These are phyloP conservation scores for Orcinus orca DNA, from an alignment of 2,113 vertebrate genomes.

Conservation along the genomic window DNA sequence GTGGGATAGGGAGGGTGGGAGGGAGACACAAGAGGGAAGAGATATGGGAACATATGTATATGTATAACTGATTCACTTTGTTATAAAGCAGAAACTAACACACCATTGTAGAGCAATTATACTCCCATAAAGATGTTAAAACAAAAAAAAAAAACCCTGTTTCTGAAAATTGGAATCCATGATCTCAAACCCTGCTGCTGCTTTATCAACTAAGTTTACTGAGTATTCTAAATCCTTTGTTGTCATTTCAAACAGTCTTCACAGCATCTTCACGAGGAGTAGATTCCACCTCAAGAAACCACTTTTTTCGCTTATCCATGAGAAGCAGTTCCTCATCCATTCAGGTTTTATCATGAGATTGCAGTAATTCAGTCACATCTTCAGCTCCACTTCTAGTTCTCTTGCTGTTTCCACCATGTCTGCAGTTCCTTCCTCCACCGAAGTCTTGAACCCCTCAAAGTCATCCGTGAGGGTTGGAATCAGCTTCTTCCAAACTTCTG, in stretches of 20 bases:
- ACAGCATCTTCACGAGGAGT: neutral
- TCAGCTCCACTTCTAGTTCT: neutral
- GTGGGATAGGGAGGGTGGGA: too few relatives aligned
- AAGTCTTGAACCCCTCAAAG: neutral
- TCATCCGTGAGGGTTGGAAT: neutral
- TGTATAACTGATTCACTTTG: too few relatives aligned
- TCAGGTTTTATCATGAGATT: neutral
- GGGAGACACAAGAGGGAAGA: too few relatives aligned
- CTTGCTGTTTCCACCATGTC: neutral
- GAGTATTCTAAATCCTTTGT: neutral
- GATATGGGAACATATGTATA: too few relatives aligned
- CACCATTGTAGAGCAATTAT: too few relatives aligned
- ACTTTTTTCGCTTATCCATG: neutral
- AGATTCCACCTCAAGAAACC: neutral
- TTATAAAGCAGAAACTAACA: too few relatives aligned
- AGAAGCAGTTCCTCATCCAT: neutral
- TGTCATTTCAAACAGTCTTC: neutral
- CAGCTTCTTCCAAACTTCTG: too few relatives aligned
- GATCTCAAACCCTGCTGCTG: neutral
- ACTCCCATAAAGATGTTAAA: too few relatives aligned
- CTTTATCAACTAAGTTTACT: neutral
- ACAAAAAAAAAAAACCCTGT: too few relatives aligned
- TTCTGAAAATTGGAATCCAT: neutral
- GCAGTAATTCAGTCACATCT: neutral
- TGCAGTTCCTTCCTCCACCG: neutral